Percentiles rank a stretch among this genome's conserved stretches.
phyloP scores from a whole-genome alignment of 2,113 vertebrate species.

The Cyanistes caeruleus region DNA sequence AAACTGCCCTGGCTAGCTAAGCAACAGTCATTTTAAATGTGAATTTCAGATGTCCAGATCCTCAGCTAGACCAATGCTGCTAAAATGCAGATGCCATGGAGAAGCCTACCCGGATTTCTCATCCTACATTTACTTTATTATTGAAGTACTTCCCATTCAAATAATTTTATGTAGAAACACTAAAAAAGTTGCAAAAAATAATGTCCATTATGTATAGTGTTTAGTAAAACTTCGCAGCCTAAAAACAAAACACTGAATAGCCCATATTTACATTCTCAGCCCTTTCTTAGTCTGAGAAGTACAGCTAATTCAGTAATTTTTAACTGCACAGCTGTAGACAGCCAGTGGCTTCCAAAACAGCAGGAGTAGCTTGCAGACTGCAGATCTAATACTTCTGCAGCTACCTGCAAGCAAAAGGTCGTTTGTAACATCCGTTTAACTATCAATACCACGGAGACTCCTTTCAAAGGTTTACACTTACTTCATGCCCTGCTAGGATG shows the following conservation, averaged over 20 bases:
- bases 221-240: background rate
- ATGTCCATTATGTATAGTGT: background rate
- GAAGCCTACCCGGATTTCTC: background rate
- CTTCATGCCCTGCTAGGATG: background rate
- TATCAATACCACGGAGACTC: background rate
- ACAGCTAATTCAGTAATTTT: background rate
- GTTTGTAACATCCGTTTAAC: slow-evolving; percentile 10
- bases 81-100: background rate
- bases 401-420: background rate
- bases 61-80: background rate
- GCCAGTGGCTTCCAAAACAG: background rate
- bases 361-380: background rate
- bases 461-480: background rate
- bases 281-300: background rate
- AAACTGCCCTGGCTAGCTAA: background rate
- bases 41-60: background rate
- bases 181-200: background rate
- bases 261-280: background rate
- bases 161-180: background rate
- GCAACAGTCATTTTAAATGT: background rate
- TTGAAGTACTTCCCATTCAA: background rate
- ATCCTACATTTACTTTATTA: background rate
- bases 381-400: background rate
- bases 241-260: background rate
- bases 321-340: background rate